phyloP scores from a whole-genome alignment of 92 coral and sea anemone species.

The Zoanthus sociatus region DNA sequence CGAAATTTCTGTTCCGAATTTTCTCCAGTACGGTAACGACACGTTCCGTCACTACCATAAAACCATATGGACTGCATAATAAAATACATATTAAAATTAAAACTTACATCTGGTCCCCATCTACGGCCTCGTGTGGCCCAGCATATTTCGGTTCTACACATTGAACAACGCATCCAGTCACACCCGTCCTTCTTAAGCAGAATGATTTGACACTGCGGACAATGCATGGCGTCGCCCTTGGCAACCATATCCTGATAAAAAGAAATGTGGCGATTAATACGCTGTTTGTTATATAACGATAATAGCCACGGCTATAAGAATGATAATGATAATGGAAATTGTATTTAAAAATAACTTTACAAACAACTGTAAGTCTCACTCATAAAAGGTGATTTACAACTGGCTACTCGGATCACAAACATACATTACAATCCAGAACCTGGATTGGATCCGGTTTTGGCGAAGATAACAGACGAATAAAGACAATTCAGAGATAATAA shows the following conservation, averaged over 20 bases:
- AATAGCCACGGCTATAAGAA: not conserved
- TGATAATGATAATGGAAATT: not conserved
- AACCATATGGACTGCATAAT: no score
- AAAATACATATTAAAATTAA: not conserved
- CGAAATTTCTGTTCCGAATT: no score
- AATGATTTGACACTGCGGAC: conserved; percentile 89
- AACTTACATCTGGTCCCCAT: conserved; percentile 99
- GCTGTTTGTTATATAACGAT: not conserved
- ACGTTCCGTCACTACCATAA: no score
- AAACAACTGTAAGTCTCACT: no score
- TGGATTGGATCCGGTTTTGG: no score
- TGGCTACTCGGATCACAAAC: no score
- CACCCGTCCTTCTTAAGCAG: conserved; percentile 97
- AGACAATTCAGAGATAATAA: no score
- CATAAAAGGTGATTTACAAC: no score
- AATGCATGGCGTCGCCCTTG: conserved; percentile 94
- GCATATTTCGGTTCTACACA: conserved; percentile 97
- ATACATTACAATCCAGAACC: no score
- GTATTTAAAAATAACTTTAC: no score
- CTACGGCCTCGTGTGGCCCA: conserved; percentile 99
- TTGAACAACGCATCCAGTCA: conserved; percentile 99
- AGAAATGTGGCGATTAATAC: not conserved
- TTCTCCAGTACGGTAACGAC: no score
- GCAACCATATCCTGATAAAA: conserved; percentile 83
- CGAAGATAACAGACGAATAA: no score